Evolutionary conservation across 2,797 vertebrate genomes (phyloP).

Genomic region (Trachops cirrhosus): DNA sequence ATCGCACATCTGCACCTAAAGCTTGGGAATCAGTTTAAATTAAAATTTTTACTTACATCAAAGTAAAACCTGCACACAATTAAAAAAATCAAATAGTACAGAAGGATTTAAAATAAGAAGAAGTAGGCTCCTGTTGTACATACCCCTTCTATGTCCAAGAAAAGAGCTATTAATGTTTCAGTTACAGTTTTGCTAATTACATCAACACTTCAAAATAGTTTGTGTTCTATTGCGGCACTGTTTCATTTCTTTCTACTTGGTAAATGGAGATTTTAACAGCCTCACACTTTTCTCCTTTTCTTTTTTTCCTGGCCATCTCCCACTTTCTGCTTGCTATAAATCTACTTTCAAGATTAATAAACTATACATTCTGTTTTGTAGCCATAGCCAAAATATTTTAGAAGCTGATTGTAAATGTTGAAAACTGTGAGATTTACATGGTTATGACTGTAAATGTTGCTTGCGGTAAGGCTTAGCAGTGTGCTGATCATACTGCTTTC

Average conservation of each 20-base stretch:
- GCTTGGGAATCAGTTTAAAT: constrained; percentile 41
- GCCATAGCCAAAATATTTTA: background rate
- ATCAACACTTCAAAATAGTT: background rate
- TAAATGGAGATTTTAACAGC: background rate
- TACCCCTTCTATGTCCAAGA: background rate
- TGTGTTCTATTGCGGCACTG: background rate
- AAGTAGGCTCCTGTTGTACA: background rate
- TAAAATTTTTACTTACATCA: constrained; percentile 19
- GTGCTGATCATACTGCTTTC: background rate
- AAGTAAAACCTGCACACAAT: background rate
- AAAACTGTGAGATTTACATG: background rate
- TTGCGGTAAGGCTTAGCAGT: background rate
- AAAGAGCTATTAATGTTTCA: background rate
- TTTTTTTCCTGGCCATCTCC: background rate
- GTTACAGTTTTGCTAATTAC: background rate
- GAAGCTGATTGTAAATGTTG: background rate
- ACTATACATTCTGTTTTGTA: background rate
- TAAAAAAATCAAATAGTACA: background rate
- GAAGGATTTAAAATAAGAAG: background rate
- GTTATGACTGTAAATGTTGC: background rate
- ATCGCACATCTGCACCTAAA: background rate
- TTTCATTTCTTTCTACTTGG: background rate
- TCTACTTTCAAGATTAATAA: background rate
- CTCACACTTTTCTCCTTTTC: background rate
- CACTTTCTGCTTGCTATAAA: background rate